These are phyloP conservation scores for Emydocephalus ijimae DNA, from an alignment of 2,113 vertebrate genomes.

Conservation along the genomic window DNA sequence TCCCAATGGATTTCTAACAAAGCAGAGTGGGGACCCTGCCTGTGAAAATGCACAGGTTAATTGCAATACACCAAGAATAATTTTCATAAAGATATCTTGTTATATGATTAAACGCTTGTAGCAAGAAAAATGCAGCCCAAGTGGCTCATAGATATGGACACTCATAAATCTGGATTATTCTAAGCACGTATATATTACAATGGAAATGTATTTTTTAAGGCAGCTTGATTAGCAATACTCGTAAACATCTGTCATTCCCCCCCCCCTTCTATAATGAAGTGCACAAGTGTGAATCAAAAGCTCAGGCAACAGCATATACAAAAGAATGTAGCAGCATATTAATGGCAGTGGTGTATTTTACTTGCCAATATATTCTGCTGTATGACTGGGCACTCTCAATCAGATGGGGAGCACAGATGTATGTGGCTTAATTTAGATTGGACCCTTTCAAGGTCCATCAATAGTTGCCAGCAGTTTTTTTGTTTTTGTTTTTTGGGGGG, in stretches of 20 bases:
- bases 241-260: background rate
- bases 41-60: background rate
- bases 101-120: background rate
- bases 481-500: too few species aligned
- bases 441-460: background rate
- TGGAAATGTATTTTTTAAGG: constrained; percentile 13
- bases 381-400: background rate
- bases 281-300: constrained; percentile 9
- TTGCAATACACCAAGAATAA: background rate
- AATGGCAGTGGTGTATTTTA: background rate
- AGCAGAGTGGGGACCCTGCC: background rate
- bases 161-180: constrained; percentile 21
- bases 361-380: background rate
- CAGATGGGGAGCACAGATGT: background rate
- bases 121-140: constrained; percentile 6
- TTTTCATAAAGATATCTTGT: constrained; percentile 19
- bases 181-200: background rate
- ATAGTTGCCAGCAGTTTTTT: background rate
- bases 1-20: background rate
- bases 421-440: background rate
- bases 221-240: background rate
- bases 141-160: background rate
- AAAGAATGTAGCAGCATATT: background rate
- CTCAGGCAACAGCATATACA: background rate
- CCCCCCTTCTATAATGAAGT: background rate